Conservation (phyloP, 1,140 invertebrate species). For the Oryzaephilus surinamensis region DNA sequence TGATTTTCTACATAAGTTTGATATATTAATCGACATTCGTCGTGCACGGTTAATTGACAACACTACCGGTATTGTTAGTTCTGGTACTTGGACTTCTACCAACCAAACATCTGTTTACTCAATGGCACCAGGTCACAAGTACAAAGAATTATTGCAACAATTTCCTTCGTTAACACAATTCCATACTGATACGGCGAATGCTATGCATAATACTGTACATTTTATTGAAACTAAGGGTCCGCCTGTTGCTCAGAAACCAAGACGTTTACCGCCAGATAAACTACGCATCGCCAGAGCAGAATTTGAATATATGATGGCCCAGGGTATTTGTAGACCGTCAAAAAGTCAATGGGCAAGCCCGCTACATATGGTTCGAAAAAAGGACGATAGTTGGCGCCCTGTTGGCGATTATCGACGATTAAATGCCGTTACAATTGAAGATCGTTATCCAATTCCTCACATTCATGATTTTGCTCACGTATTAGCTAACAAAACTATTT, state of each 20-base stretch:
- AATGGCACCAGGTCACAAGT: too few relatives aligned
- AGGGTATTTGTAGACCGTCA: slow-evolving; percentile 23
- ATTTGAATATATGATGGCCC: slow-evolving; percentile 22
- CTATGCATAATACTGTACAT: slow-evolving; percentile 15
- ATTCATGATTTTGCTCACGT: slow-evolving; percentile 26
- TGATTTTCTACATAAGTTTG: slow-evolving; percentile 31
- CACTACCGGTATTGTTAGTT: slow-evolving; percentile 13
- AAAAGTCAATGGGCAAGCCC: slow-evolving; percentile 34
- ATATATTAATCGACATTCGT: slow-evolving; percentile 30
- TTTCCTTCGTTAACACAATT: too few relatives aligned
- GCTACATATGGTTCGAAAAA: slow-evolving; percentile 35
- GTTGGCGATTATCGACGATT: slow-evolving; percentile 38
- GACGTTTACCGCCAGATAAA: slow-evolving; percentile 31
- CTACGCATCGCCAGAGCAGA: slow-evolving; percentile 27
- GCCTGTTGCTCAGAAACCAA: slow-evolving; percentile 30
- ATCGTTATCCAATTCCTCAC: slow-evolving; percentile 29
- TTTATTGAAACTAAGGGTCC: slow-evolving; percentile 28
- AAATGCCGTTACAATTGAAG: slow-evolving; percentile 36
- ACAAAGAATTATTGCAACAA: too few relatives aligned
- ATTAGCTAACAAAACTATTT: slow-evolving; percentile 33
- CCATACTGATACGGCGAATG: too few relatives aligned
- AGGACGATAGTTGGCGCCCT: slow-evolving; percentile 27
- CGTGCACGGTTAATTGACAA: slow-evolving; percentile 26
- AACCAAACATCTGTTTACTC: too few relatives aligned
- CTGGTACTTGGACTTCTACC: too few relatives aligned